Evolutionary conservation across 2,797 vertebrate genomes (phyloP).

Genomic region (Eulemur albifrons): DNA sequence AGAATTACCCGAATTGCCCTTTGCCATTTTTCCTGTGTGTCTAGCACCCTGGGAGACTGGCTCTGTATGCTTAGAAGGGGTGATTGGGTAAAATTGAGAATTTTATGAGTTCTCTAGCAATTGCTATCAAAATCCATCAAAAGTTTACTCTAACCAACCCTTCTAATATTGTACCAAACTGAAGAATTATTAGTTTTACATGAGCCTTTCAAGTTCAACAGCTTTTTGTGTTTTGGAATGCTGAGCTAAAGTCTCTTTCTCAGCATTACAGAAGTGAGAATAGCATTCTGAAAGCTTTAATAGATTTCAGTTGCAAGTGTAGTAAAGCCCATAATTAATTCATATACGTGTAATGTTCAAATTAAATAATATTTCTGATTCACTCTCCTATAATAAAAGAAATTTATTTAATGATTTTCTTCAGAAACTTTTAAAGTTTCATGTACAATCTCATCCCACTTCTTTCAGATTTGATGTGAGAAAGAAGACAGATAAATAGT

Average conservation of each 20-base stretch:
- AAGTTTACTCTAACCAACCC: not conserved
- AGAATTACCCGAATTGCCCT: not conserved
- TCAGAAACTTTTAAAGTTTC: not conserved
- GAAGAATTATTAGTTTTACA: not conserved
- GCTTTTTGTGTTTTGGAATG: not conserved
- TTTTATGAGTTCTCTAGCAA: not conserved
- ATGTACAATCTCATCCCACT: not conserved
- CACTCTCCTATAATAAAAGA: not conserved
- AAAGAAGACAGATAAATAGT: not conserved
- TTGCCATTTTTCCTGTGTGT: not conserved
- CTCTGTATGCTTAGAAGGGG: not conserved
- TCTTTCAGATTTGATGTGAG: not conserved
- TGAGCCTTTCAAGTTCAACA: not conserved
- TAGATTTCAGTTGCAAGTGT: not conserved
- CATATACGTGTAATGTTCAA: not conserved
- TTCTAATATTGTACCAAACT: not conserved
- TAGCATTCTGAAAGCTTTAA: not conserved
- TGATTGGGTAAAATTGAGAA: not conserved
- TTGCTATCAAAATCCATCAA: not conserved
- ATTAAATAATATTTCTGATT: conserved; percentile 10
- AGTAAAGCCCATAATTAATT: not conserved
- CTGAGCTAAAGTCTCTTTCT: not conserved
- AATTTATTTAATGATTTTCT: not conserved
- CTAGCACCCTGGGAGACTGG: not conserved
- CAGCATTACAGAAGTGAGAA: not conserved